Evolutionary conservation across 1,140 invertebrate genomes (phyloP).

Genomic region (Melitaea cinxia): DNA sequence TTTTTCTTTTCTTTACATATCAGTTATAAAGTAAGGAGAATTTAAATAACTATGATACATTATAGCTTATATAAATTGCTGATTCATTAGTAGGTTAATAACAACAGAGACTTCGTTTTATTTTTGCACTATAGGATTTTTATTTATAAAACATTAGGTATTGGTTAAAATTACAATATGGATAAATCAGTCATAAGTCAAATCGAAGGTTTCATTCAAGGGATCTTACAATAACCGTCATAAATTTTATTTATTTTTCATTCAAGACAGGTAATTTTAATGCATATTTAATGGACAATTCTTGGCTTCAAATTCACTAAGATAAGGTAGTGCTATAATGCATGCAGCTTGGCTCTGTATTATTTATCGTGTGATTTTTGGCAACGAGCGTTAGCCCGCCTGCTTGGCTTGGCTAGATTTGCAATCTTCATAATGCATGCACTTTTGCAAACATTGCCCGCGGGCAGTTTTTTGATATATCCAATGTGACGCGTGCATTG

Average conservation of each 20-base stretch:
- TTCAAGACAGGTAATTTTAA: slow-evolving; percentile 80
- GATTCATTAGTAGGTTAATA: no score
- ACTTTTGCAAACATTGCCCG: slow-evolving; percentile 67
- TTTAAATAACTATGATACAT: no score
- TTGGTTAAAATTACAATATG: no score
- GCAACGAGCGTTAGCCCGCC: slow-evolving; percentile 66
- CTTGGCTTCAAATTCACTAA: slow-evolving; percentile 81
- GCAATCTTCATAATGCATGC: slow-evolving; percentile 81
- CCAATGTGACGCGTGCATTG: slow-evolving; percentile 25
- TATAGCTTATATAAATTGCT: no score
- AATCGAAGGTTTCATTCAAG: neutral
- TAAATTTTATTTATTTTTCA: slow-evolving; percentile 61
- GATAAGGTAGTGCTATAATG: slow-evolving; percentile 80
- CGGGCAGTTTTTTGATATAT: slow-evolving; percentile 54
- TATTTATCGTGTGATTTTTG: slow-evolving; percentile 82
- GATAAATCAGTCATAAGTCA: neutral
- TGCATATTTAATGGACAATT: slow-evolving; percentile 81
- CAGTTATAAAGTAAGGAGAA: no score
- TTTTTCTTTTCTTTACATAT: no score
- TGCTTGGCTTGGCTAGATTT: slow-evolving; percentile 77
- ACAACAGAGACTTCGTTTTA: no score
- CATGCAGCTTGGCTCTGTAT: slow-evolving; percentile 74
- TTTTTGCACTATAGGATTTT: no score
- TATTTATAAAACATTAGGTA: no score
- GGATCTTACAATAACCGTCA: slow-evolving; percentile 9